Conservation (phyloP, 2,113 vertebrate genomes). For the Naja naja region DNA sequence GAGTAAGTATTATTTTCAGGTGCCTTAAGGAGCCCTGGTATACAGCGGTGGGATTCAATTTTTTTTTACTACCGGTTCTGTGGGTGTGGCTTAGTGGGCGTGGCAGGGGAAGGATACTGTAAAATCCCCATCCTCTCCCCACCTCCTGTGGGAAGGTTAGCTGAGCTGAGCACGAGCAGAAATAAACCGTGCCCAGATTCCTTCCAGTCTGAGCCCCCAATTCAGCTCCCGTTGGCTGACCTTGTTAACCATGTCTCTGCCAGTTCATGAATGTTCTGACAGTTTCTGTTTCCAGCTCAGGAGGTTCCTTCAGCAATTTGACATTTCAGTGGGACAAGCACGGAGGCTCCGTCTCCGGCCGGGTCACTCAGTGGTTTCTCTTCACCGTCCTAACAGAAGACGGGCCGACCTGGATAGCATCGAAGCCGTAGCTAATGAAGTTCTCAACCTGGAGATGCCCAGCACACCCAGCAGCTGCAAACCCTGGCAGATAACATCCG, state of each 20-base stretch:
- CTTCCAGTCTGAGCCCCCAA: too few species aligned
- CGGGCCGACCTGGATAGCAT: slow-evolving; percentile 93
- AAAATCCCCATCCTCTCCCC: too few species aligned
- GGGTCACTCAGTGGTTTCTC: not conserved
- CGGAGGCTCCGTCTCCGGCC: not conserved
- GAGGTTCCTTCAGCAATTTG: not conserved
- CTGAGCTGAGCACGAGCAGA: too few species aligned
- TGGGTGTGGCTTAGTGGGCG: too few species aligned
- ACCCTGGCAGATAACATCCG: slow-evolving; percentile 89
- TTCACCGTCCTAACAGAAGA: slow-evolving; percentile 77
- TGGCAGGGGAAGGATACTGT: too few species aligned
- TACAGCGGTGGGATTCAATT: too few species aligned
- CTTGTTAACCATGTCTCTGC: too few species aligned
- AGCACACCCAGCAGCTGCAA: slow-evolving; percentile 89
- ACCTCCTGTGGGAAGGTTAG: too few species aligned
- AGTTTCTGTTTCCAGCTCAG: not conserved
- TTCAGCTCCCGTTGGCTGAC: too few species aligned
- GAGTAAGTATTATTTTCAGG: slow-evolving; percentile 69
- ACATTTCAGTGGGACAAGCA: not conserved
- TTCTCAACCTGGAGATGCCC: slow-evolving; percentile 95
- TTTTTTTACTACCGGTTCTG: too few species aligned
- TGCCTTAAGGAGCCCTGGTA: not conserved
- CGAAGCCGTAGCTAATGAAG: slow-evolving; percentile 90
- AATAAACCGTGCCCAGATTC: too few species aligned
- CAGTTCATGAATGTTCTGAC: too few species aligned